Evolutionary conservation across 2,113 vertebrate genomes (phyloP), one percentile per base, ranked within the genome.

Genomic region (Opisthocomus hoazin): DNA sequence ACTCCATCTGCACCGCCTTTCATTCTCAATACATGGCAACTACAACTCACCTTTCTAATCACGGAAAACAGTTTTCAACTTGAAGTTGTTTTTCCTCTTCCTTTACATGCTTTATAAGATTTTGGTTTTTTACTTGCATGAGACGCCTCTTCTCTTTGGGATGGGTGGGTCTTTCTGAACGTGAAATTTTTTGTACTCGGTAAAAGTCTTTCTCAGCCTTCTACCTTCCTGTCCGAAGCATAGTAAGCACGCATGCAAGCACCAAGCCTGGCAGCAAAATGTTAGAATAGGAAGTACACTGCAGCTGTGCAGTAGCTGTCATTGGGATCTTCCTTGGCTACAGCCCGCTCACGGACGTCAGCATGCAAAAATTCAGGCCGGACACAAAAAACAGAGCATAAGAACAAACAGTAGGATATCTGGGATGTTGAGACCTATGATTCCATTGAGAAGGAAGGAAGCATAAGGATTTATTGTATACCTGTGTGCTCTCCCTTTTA

Each of bases 111-210:
- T 57, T 81, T 23, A 56, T 16, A 64, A 65, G 2, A 0, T 3
- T 11, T 11, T 61, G 5, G 37, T 23, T 41, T n/a, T 48, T 3
- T 0, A 12, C 32, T 65, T 1, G 0, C 41, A 48, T 12, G 27
- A 71, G 20, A 13, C 9, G 46, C 15, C 16, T 45, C 24, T 63
- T 71, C 23, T 29, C 29, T 73, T 66, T 56, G 32, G 27, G 41
- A 50, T 66, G 17, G 27, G 21, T 29, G 12, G 8, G 27, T 26
- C 9, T 58, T 24, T 81, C 64, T 19, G 7, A 10, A 58, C 11
- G 15, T 48, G 13, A 63, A 43, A 20, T 9, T 54, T 65, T 56
- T 27, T 48, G 24, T n/a, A 30, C 39, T 76, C 60, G 4, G 6
- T 32, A 51, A 66, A 34, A 73, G 18, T 24, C 39, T 50, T 22